Conservation (phyloP, 1,140 invertebrate species). For the Dufourea novaeangliae region DNA sequence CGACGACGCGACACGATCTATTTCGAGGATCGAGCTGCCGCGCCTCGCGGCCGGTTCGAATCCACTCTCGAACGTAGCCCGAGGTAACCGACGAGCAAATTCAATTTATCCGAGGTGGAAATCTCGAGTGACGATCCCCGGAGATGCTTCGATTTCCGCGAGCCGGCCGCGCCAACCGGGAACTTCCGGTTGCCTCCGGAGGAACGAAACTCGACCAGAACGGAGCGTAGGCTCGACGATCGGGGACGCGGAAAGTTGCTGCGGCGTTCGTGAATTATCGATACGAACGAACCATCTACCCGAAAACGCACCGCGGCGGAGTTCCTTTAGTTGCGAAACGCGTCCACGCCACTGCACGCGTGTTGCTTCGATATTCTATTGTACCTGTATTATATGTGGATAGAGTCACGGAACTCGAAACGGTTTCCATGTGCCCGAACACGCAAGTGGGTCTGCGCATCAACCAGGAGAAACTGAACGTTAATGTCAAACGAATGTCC, state of each 20-base stretch:
- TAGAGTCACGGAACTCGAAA: no score
- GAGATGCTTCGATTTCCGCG: slow-evolving; percentile 51
- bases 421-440: no score
- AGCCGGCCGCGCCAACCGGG: slow-evolving; percentile 26
- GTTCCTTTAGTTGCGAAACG: slow-evolving; percentile 71
- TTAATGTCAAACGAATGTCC: no score
- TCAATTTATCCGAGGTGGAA: slow-evolving; percentile 1
- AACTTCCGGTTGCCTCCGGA: slow-evolving; percentile 20
- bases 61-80: no score
- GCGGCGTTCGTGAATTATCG: slow-evolving; percentile 72
- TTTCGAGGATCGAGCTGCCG: no score
- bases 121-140: slow-evolving; percentile 27
- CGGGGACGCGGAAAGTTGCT: slow-evolving; percentile 32
- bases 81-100: slow-evolving; percentile 14
- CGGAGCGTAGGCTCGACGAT: slow-evolving; percentile 18
- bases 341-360: slow-evolving; percentile 19
- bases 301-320: slow-evolving; percentile 74
- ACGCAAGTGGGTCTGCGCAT: no score
- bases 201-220: slow-evolving; percentile 22
- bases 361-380: no score
- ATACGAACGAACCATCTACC: slow-evolving; percentile 55
- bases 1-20: no score
- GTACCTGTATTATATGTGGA: no score
- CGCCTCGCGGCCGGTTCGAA: no score
- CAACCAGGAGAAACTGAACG: no score